These are phyloP conservation scores for Beroe forskalii DNA, from an alignment of 37 sponge, comb jelly and placozoan species.

Conservation along the genomic window DNA sequence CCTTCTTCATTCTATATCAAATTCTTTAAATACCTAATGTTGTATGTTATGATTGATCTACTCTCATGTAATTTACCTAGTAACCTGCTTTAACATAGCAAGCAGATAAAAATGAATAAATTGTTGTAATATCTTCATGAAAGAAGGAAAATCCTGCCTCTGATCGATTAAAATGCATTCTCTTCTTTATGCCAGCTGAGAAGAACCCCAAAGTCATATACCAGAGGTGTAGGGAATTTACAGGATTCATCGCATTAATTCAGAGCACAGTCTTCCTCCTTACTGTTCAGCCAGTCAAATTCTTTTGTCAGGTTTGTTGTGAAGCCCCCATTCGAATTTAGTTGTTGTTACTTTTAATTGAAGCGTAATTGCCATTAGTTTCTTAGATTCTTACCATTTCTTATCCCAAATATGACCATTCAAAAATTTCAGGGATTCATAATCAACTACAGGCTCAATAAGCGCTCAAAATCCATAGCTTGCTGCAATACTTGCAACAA, in stretches of 20 bases:
- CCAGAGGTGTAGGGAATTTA: background rate
- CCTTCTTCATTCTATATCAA: background rate
- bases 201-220: slow-evolving; percentile 19
- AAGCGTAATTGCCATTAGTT: no score
- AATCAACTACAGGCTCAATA: background rate
- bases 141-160: no score
- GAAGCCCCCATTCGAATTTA: no score
- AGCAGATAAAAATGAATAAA: no score
- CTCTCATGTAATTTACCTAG: no score
- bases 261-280: slow-evolving; percentile 19
- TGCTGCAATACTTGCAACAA: background rate
- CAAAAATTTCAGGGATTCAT: slow-evolving; percentile 33
- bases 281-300: slow-evolving; percentile 16
- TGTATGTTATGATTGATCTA: no score
- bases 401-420: no score
- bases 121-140: no score
- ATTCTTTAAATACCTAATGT: no score
- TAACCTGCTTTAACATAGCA: background rate
- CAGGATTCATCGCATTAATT: slow-evolving; percentile 4
- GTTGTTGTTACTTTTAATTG: background rate
- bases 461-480: background rate
- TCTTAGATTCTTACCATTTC: no score
- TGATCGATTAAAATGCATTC: no score
- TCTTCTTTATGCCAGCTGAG: slow-evolving; percentile 4
- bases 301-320: slow-evolving; percentile 60